Evolutionary conservation across 2,888 invertebrate species (phyloP), one percentile per base, ranked within the genome.

Genomic region (Mactromeris polynyma): DNA sequence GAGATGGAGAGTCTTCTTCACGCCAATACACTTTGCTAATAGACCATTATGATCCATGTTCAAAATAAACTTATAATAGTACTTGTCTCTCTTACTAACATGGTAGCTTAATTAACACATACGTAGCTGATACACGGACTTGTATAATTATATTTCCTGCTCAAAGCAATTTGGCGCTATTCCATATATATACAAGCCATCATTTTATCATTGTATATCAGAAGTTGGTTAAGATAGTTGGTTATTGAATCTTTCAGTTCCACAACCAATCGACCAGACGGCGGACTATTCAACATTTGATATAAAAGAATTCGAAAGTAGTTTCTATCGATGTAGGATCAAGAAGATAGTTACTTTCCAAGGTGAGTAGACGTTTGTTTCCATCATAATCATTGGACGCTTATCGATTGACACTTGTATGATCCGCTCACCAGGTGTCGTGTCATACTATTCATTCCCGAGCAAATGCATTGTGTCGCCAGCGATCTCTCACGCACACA

Each of bases 321-420:
- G 81, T 36, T 81, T 81, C 58, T 81, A 81, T 58, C 40, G 46
- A 79, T 85, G 79, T 64, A 36, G 78, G 42, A 54, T 85, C 26
- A 85, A 85, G 69, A 85, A 85, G 80, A 81, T 69, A 9, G 85
- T 85, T 33, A 81, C 85, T 6, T 85, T 85, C 64, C 85, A 69
- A 80, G 85, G 81, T 85, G 11, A 26, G 85, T 64, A 38, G 14
- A 73, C 73, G 36, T 11, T 73, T 73, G 33, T 73, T 36, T 36
- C 26, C 17, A 73, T 69, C 69, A 86, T 31, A 36, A 73, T 73
- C 73, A 73, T 73, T 73, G 19, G 73, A 73, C 73, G 33, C 17
- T 36, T 73, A 73, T 73, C 17, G 73, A 73, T 73, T 73, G 33
- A 33, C 73, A 73, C 73, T 73, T 33, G 73, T 58, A 58, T 58